Base-by-base conservation (phyloP, 2,113 vertebrate species). In the Gobius niger region DNA sequence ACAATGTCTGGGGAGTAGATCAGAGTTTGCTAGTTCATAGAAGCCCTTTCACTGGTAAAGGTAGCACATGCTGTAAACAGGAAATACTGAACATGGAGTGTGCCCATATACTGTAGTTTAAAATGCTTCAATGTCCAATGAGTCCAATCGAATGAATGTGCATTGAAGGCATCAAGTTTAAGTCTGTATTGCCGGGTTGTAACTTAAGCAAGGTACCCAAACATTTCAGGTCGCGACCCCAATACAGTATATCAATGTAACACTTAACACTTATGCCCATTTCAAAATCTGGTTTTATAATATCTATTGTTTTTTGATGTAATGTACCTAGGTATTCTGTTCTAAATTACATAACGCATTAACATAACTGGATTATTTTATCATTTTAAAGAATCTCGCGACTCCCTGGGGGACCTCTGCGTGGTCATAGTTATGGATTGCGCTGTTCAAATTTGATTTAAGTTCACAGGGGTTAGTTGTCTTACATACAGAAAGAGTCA, bases 401-500 rank as follows among this genome's bases (percentile, higher is more conserved):
- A 34, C 24, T 34, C 24, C 24, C 24, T 34, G 24, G 24, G 24
- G 24, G 24, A 24, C 24, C 24, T 24, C 24, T 24, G 24, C 24
- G 3, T 24, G 10, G 7, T 46, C 10, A 46, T 10, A 46, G 5
- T 46, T 8, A 89, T 81, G 81, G 85, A 88, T 87, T 88, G 80
- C 83, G 73, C 47, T 68, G 74, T 49, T 19, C 57, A 49, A 84
- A 91, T 89, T 90, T 73, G 85, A 91, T 91, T 91, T 89, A 50
- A 76, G 70, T 68, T 82, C 73, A 90, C 81, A 88, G 75, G 75
- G 72, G 70, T 89, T 88, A 72, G 89, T 49, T 4, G 24, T 34
- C 24, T 34, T 34, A 34, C 24, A 34, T 34, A 34, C 24, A 34
- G 24, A 4, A 81, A 79, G 77, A 82, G 63, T 75, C 67, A 51